phyloP scores from a whole-genome alignment of 2,797 vertebrate species.

The Distichodus sexfasciatus region DNA sequence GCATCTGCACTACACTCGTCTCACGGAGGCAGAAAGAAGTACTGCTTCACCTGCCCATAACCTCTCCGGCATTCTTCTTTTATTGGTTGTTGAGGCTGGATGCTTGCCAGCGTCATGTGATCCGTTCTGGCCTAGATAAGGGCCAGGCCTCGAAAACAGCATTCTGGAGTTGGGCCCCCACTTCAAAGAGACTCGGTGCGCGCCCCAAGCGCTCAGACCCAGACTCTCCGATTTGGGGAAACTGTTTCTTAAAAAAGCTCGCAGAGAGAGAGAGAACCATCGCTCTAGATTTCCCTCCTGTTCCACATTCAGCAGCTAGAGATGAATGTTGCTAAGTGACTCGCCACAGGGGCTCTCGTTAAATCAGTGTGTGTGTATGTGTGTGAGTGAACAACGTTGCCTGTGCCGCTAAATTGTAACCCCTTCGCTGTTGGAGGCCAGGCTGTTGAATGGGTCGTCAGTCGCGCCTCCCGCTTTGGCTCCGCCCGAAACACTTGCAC shows the following conservation, averaged over 20 bases:
- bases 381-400: not conserved
- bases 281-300: not conserved
- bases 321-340: conserved; percentile 12
- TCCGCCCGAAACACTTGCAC: too few species aligned
- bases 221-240: not conserved
- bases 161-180: not conserved
- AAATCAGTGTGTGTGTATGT: not conserved
- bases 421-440: not conserved
- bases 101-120: conserved; percentile 22
- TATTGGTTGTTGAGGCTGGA: conserved; percentile 38
- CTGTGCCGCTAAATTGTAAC: not conserved
- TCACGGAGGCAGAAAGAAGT: conserved; percentile 7
- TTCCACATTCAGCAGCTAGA: not conserved
- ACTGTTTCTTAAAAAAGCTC: not conserved
- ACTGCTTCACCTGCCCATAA: conserved; percentile 22
- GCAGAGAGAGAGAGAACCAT: not conserved
- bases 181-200: conserved; percentile 25
- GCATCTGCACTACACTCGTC: not conserved
- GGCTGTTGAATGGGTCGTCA: too few species aligned
- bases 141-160: not conserved
- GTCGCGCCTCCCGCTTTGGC: too few species aligned
- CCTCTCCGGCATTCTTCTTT: conserved; percentile 35
- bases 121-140: conserved; percentile 31
- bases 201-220: not conserved
- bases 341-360: conserved; percentile 7